Evolutionary conservation across 2,888 invertebrate species (phyloP), one percentile per base, ranked within the genome.

Genomic region (Amblyjoppa proteus): DNA sequence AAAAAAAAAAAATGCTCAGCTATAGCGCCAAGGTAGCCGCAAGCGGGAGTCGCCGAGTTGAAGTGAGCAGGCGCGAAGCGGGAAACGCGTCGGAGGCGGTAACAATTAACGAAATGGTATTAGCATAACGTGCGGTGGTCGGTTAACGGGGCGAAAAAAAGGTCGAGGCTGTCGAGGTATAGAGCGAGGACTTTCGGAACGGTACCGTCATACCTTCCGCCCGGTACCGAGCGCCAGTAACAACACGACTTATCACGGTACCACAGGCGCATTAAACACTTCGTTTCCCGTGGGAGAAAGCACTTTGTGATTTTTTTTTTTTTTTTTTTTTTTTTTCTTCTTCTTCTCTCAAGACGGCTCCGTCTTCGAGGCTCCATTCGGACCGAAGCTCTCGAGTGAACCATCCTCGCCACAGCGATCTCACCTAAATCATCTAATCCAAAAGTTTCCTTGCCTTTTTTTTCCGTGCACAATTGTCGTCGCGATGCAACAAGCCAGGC

Each of bases 91-190:
- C 71, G 75, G 79, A 76, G 82, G 53, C 81, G 73, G 79, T 71
- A 85, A 88, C 86, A 88, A 88, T 88, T 87, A 85, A 87, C 78
- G 86, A 87, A 87, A 86, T 81, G 84, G 49, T 58, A 87, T 85
- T 85, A 85, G 86, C 87, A 87, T 87, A 84, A 84, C 79, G 80
- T 81, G 83, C 74, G 75, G 81, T 75, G 84, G 75, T 66, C 75
- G 85, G 77, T 81, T 83, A 85, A 88, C 84, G 85, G 87, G 64
- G 77, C 76, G 80, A 82, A 81, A 80, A 80, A 41, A 70, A 80
- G 76, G 70, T 71, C 68, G 61, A 51, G 76, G 68, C 77, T 80
- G 64, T 73, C 20, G 38, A 69, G 71, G 53, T 64, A 86, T 56
- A 9, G 38, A 58, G 69, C 73, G 75, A 66, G 69, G 75, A 81